Evolutionary conservation across 2,888 invertebrate genomes (phyloP).

Genomic region (Tipula helvola): DNA sequence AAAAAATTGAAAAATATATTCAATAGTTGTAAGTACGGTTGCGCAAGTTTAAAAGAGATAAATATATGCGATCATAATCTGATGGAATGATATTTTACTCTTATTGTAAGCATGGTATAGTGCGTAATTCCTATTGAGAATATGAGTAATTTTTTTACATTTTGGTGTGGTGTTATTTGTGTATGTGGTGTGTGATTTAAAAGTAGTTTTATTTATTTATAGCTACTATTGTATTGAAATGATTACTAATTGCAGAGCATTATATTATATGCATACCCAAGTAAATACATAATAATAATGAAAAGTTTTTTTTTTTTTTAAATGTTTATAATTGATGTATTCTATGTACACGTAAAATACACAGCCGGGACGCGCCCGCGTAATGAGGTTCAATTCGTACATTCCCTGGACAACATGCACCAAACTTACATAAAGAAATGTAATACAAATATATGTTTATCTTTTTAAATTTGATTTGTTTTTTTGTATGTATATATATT

Average conservation of each 20-base stretch:
- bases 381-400: background rate
- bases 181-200: background rate
- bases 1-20: background rate
- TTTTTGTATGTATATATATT: background rate
- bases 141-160: background rate
- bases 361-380: constrained; percentile 9
- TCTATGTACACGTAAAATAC: background rate
- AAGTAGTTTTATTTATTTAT: background rate
- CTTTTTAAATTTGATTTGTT: background rate
- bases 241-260: background rate
- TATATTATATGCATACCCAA: background rate
- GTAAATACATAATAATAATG: background rate
- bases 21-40: background rate
- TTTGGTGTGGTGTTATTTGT: background rate
- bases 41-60: background rate
- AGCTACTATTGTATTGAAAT: background rate
- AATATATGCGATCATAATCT: background rate
- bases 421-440: background rate
- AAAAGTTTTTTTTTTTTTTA: background rate
- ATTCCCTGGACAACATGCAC: constrained; percentile 6
- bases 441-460: background rate
- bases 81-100: background rate
- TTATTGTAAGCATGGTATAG: background rate
- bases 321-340: background rate
- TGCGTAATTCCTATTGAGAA: background rate